Percentiles rank a stretch among this genome's conserved stretches.
These are phyloP conservation scores for Atractosteus spatula DNA, from an alignment of 2,113 vertebrate genomes.

Conservation along the genomic window DNA sequence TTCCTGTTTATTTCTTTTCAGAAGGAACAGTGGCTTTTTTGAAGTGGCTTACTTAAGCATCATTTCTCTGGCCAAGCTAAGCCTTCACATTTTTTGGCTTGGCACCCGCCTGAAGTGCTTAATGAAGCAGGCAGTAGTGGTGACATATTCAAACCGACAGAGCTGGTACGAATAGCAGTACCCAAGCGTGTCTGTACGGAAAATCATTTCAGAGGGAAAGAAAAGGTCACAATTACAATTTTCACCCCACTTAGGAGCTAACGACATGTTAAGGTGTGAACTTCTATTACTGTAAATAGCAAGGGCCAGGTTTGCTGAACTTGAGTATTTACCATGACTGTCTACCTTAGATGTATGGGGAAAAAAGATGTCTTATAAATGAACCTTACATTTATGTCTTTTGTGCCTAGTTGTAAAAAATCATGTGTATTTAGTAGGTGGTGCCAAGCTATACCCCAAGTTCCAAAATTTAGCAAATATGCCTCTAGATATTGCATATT, in stretches of 20 bases:
- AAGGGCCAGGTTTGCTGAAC: too few relatives aligned
- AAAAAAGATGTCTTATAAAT: too few relatives aligned
- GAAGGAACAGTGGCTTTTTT: background rate
- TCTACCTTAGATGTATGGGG: too few relatives aligned
- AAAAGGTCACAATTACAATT: background rate
- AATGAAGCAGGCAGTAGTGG: background rate
- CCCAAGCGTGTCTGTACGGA: background rate
- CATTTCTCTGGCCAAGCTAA: background rate
- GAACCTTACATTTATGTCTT: too few relatives aligned
- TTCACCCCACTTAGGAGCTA: background rate
- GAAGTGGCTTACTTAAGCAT: constrained; percentile 14
- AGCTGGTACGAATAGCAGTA: background rate
- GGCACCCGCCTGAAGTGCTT: background rate
- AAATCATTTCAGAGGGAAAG: background rate
- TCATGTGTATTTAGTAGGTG: too few relatives aligned
- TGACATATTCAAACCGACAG: constrained; percentile 22
- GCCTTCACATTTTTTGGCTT: background rate
- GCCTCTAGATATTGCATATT: background rate
- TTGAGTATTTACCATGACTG: too few relatives aligned
- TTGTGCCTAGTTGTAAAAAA: too few relatives aligned
- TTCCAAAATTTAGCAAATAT: too few relatives aligned
- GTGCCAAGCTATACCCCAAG: too few relatives aligned
- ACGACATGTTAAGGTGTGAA: background rate
- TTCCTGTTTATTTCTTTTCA: constrained; percentile 18
- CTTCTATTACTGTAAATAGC: too few relatives aligned